These are phyloP conservation scores for Rhagoletis pomonella DNA, from an alignment of 1,140 invertebrate genomes.

Conservation along the genomic window DNA sequence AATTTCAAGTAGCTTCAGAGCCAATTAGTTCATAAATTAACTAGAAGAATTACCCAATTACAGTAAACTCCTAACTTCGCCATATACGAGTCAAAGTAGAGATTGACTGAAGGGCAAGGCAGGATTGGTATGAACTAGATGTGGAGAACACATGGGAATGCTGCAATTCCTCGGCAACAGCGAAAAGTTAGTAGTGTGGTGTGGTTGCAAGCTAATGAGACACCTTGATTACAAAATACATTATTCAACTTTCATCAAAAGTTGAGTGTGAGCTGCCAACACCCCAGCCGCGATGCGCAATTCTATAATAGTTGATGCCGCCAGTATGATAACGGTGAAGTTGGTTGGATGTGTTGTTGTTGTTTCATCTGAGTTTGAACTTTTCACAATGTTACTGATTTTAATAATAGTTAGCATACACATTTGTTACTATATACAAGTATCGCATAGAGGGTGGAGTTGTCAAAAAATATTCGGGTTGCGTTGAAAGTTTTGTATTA, in stretches of 20 bases:
- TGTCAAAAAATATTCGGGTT: neutral
- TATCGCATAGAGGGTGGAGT: neutral
- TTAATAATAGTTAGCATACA: constrained; percentile 33
- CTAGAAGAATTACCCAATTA: no score
- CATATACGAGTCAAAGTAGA: no score
- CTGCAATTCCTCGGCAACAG: no score
- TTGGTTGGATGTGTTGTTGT: no score
- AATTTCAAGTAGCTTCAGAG: no score
- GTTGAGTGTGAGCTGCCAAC: neutral
- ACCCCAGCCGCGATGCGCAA: neutral
- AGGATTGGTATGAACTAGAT: no score
- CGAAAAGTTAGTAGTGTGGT: neutral
- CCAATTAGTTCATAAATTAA: no score
- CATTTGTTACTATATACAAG: neutral
- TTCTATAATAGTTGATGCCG: neutral
- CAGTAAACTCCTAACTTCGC: no score
- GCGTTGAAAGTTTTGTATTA: neutral
- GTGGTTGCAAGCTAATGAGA: neutral
- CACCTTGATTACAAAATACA: constrained; percentile 26
- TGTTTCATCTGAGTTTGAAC: neutral
- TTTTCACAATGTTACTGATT: constrained; percentile 43
- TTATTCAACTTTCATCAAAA: constrained; percentile 28
- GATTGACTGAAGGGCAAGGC: no score
- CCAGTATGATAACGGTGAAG: no score
- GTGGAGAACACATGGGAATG: no score